Percentiles rank a stretch among this genome's conserved stretches.
phyloP scores from a whole-genome alignment of 2,113 vertebrate species.

The Pseudois nayaur region DNA sequence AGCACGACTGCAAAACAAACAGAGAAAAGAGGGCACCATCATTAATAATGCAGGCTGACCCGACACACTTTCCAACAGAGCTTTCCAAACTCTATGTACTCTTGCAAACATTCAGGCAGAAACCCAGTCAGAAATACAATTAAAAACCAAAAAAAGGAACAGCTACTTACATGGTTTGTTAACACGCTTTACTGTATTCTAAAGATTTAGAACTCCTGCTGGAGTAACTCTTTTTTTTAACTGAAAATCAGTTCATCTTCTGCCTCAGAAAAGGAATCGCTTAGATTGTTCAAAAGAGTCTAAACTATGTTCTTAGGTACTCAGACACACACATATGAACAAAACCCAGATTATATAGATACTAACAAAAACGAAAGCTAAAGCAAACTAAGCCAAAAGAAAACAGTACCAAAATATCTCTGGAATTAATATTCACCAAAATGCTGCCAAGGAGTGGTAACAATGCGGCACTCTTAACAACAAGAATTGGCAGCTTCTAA shows the following conservation, averaged over 20 bases:
- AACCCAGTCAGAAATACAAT: not conserved
- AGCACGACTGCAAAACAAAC: constrained; percentile 87
- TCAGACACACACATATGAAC: not conserved
- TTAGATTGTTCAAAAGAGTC: not conserved
- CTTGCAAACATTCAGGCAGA: not conserved
- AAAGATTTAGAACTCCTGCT: not conserved
- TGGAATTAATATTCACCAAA: not conserved
- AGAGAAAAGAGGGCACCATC: not conserved
- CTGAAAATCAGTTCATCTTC: not conserved
- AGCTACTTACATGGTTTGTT: not conserved
- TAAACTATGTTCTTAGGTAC: not conserved
- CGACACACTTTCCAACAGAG: not conserved
- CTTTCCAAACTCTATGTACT: not conserved
- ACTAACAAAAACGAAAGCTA: not conserved
- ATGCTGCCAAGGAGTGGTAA: not conserved
- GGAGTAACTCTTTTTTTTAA: constrained; percentile 1
- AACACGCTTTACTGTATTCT: not conserved
- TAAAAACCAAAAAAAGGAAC: not conserved
- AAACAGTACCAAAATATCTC: not conserved
- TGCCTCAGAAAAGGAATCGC: not conserved
- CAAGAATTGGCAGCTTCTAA: not conserved
- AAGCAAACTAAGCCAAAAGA: not conserved
- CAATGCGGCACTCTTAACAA: not conserved
- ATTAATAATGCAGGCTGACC: not conserved
- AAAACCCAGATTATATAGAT: not conserved